Evolutionary conservation across 2,113 vertebrate species (phyloP).

Genomic region (Callospermophilus lateralis): DNA sequence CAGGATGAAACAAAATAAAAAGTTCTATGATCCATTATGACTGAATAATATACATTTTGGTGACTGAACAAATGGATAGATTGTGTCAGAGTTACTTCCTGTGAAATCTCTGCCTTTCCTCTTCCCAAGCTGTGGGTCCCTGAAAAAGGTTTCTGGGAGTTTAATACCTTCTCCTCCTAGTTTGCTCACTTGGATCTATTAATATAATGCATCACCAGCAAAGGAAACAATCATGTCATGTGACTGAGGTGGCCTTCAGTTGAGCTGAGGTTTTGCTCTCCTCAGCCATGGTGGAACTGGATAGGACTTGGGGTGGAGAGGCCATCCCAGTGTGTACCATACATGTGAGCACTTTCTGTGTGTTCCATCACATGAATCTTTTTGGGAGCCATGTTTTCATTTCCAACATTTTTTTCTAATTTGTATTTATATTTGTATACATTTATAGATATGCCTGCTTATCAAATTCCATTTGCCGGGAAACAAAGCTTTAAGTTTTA

Average conservation of each 20-base stretch:
- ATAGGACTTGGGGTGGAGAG: neutral
- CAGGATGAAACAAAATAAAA: neutral
- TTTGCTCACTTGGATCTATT: neutral
- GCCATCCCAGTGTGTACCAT: neutral
- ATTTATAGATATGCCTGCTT: neutral
- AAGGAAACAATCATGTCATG: neutral
- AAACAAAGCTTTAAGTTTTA: conserved; percentile 33
- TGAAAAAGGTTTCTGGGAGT: neutral
- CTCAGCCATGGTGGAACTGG: neutral
- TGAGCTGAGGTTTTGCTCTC: neutral
- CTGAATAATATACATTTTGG: neutral
- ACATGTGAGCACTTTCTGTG: neutral
- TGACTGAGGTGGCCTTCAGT: neutral
- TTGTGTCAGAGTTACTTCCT: neutral
- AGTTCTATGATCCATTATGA: neutral
- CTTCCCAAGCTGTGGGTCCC: rapidly evolving
- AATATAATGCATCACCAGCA: neutral
- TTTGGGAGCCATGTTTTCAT: neutral
- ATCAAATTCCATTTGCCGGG: neutral
- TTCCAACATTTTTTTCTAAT: neutral
- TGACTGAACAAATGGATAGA: neutral
- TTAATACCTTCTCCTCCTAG: neutral
- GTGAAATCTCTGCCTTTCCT: neutral
- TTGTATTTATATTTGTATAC: neutral
- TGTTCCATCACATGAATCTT: neutral